Base-by-base conservation (phyloP, 2,888 invertebrate genomes). In the Drosophila robusta region DNA sequence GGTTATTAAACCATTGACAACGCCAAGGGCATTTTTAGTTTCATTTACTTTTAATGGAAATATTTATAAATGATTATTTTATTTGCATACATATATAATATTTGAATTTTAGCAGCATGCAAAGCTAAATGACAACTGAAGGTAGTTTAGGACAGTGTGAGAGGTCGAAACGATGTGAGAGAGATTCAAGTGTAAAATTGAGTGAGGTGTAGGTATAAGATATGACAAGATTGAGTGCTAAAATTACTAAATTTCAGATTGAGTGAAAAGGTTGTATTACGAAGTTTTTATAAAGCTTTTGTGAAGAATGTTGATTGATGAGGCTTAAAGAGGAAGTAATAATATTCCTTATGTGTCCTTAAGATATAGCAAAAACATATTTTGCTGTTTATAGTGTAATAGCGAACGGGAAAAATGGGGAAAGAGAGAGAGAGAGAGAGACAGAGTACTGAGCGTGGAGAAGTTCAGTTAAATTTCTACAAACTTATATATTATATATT, bases 1-100 rank as follows among this genome's bases (percentile, higher is more conserved):
- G 69, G 73, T 66, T 47, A 51, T 60, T 18, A 72, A 58, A 67
- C 60, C 67, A 61, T 71, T 49, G 64, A 68, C 55, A 75, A 29
- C 24, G 36, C 12, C 63, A 69, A 77, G 73, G 67, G 67, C 74
- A 75, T 72, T 68, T 68, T 68, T 64, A 72, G 63, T 75, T 64
- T 63, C 56, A 34, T 70, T 58, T 41, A 18, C 51, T 18, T 34
- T 26, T 34, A 42, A 65, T 55, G 11, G 42, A 45, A 22, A 7
- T 44, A 14, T 49, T 51, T 60, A n/a, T 11, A 5, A 1, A 32
- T 51, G 26, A 42, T 32, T 32, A 32, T 41, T 47, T 41, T 32
- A 32, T 46, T 47, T 29, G 29, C 51, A 11, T 34, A 34, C 34
- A 16, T 29, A 29, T 29, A 29, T 29, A 9, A 32, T 34, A 34